phyloP scores from a whole-genome alignment of 2,888 invertebrate genomes.

The Anagyrus pseudococci region DNA sequence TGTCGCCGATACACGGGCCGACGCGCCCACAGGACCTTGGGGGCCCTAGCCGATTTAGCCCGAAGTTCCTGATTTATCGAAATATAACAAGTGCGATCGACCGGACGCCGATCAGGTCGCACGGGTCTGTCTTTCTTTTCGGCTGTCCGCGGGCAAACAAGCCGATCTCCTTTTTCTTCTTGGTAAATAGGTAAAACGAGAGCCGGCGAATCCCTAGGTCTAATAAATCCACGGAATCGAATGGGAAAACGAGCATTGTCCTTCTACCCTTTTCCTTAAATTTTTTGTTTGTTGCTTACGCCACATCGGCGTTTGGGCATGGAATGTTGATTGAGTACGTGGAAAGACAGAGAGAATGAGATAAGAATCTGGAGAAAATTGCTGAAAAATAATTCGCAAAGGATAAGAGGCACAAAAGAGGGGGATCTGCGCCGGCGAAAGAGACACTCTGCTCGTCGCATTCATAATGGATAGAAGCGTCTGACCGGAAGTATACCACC shows the following conservation, averaged over 20 bases:
- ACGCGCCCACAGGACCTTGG: constrained; percentile 38
- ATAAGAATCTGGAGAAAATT: constrained; percentile 11
- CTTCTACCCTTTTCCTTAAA: no score
- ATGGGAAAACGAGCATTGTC: no score
- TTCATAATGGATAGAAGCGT: constrained; percentile 35
- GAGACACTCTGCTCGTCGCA: constrained; percentile 16
- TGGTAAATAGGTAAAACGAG: neutral
- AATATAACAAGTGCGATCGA: constrained; percentile 33
- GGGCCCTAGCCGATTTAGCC: constrained; percentile 18
- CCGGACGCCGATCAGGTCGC: constrained; percentile 2
- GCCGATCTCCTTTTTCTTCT: neutral
- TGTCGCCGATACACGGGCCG: no score
- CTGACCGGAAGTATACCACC: constrained; percentile 53
- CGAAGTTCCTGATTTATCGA: constrained; percentile 45
- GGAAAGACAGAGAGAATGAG: no score
- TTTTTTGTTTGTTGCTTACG: no score
- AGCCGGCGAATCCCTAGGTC: neutral
- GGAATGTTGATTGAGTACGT: neutral
- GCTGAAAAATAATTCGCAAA: constrained; percentile 6
- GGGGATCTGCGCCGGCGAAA: no score
- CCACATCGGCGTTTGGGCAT: no score
- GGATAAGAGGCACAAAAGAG: neutral
- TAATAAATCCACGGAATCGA: no score
- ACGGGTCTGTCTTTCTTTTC: constrained; percentile 22
- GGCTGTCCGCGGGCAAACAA: neutral